phyloP scores from a whole-genome alignment of 2,113 vertebrate species.

The Microcebus murinus region DNA sequence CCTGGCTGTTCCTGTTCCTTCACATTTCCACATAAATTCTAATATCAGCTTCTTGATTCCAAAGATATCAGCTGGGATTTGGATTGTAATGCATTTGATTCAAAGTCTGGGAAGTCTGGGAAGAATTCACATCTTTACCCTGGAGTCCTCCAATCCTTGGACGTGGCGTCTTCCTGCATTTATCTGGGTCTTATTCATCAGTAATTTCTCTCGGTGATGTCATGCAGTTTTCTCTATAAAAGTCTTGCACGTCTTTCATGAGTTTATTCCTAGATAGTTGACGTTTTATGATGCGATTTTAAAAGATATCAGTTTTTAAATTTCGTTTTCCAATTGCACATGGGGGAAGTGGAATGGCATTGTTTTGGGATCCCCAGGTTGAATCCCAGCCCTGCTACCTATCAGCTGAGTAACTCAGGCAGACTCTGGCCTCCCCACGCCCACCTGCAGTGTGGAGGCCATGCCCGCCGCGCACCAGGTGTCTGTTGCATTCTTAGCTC shows the following conservation, averaged over 20 bases:
- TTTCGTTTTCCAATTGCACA: background rate
- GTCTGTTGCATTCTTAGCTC: background rate
- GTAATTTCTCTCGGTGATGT: background rate
- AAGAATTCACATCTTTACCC: background rate
- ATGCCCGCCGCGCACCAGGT: background rate
- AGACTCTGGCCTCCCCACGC: background rate
- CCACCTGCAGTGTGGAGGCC: background rate
- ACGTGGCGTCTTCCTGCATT: background rate
- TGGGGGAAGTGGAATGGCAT: background rate
- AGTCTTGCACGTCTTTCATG: background rate
- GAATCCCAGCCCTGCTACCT: background rate
- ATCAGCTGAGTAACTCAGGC: background rate
- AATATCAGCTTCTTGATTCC: background rate
- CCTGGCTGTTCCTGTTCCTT: background rate
- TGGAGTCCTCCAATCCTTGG: background rate
- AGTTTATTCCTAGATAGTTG: background rate
- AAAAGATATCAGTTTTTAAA: background rate
- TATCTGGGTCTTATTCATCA: background rate
- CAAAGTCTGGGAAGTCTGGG: background rate
- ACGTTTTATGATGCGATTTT: background rate
- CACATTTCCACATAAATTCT: background rate
- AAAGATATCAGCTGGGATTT: background rate
- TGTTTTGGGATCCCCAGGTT: background rate
- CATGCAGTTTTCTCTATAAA: background rate
- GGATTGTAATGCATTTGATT: background rate